Base-by-base conservation (phyloP, 2,113 vertebrate species). In the Alligator sinensis region DNA sequence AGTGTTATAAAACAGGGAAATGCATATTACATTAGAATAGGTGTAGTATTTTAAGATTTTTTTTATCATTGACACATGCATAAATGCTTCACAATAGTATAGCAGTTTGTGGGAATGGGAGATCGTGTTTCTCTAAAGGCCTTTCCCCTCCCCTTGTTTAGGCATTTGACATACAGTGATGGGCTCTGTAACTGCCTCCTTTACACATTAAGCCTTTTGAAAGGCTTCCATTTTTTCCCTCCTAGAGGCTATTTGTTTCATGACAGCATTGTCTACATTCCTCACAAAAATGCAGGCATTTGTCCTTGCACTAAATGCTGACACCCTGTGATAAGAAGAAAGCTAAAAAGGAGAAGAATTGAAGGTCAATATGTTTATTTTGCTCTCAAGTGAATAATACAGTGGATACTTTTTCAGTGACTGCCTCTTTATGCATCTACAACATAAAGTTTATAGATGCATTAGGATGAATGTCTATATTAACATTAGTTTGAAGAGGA, bases 311-410 rank as follows among this genome's bases (percentile, higher is more conserved):
- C 86, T 96, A 94, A 96, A 96, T 89, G 77, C 70, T 96, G 94
- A 91, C 92, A 91, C 97, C 54, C 92, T 89, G 78, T 96, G 90
- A 94, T 97, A 97, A 96, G 91, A 95, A 82, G 58, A 85, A 94
- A 96, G 87, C 57, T 93, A 82, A 94, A 97, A 92, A 58, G 64
- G 57, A 80, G 60, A 96, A 88, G 93, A 95, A 97, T 27, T 95
- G 95, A 97, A 97, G 94, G 94, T 97, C 96, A 96, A 63, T 84
- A 82, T 95, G 77, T 95, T 97, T 95, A 90, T 97, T 97, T 96
- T 96, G 77, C 77, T 97, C 82, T 96, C 77, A 90, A 96, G 77
- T 77, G 76, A 93, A 78, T 47, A 47, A 47, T 57, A 66, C 2
- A 55, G 68, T 17, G 86, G 64, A 84, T 92, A 88, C 59, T 89